A percentile compares a stretch with the other conserved stretches of the same genome.
phyloP scores from a whole-genome alignment of 2,113 vertebrate genomes.

The human (Homo sapiens) region GRCh38 chr13:85005001-85005500 shows the following conservation, averaged over 20 bases:
- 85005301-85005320: not conserved
- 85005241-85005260: not conserved
- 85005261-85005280: not conserved
- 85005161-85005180: not conserved
- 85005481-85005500: not conserved
- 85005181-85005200: not conserved
- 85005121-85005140: not conserved
- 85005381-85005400: not conserved
- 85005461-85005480: not conserved
- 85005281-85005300: not conserved
- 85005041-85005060: not conserved
- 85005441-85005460: not conserved
- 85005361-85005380: not conserved
- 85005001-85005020: not conserved
- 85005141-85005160: too few species aligned
- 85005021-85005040: not conserved
- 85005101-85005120: not conserved
- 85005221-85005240: not conserved
- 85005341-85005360: not conserved
- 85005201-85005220: not conserved
- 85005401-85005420: not conserved
- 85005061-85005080: not conserved
- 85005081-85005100: not conserved
- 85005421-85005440: rapidly evolving
- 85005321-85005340: not conserved